Evolutionary conservation across 2,797 vertebrate genomes (phyloP).

Genomic region (Anableps anableps): DNA sequence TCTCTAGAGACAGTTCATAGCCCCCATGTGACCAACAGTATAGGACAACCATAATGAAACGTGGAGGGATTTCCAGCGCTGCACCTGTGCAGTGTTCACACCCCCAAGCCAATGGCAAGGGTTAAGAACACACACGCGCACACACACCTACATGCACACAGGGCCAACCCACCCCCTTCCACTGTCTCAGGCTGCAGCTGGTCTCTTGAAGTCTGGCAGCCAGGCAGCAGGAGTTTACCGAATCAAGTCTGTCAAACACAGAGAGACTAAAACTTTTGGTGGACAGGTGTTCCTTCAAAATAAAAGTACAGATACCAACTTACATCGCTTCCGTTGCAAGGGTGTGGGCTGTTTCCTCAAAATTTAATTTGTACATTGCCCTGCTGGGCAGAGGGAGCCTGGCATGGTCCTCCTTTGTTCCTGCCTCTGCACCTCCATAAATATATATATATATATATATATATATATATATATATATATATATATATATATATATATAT

Average conservation of each 20-base stretch:
- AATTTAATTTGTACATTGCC: not conserved
- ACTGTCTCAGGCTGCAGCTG: slow-evolving; percentile 48
- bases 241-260: slow-evolving; percentile 37
- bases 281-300: slow-evolving; percentile 43
- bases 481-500: no score
- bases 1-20: not conserved
- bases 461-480: no score
- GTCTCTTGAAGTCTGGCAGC: slow-evolving; percentile 41
- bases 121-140: not conserved
- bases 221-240: slow-evolving; percentile 3
- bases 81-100: slow-evolving; percentile 34
- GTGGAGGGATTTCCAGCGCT: not conserved
- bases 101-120: not conserved
- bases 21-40: not conserved
- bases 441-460: no score
- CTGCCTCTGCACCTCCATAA: no score
- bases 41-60: not conserved
- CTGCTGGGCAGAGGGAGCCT: no score
- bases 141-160: not conserved
- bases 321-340: not conserved
- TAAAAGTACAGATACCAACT: slow-evolving; percentile 34
- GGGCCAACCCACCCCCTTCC: not conserved
- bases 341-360: not conserved
- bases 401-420: no score
- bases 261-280: not conserved